These are phyloP conservation scores for Urocynchramus pylzowi DNA, from an alignment of 2,113 vertebrate species.

Conservation along the genomic window DNA sequence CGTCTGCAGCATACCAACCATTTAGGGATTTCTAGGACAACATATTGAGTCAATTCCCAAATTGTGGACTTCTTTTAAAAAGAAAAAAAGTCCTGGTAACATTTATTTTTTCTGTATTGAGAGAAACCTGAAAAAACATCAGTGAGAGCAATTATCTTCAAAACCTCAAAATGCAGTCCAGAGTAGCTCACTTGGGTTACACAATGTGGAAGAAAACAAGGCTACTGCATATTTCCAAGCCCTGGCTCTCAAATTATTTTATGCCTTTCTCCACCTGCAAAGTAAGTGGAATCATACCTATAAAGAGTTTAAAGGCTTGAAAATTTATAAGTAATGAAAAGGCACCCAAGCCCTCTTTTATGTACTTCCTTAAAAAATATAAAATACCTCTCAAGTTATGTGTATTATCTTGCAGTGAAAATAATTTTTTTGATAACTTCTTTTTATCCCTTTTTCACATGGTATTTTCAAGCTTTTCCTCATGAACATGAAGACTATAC, in stretches of 20 bases:
- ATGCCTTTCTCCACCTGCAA: not conserved
- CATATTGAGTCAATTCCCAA: not conserved
- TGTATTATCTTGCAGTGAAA: not conserved
- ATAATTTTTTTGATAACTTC: not conserved
- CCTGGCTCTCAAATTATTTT: not conserved
- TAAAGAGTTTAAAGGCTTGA: not conserved
- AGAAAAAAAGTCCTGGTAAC: not conserved
- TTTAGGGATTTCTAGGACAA: not conserved
- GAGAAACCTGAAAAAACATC: not conserved
- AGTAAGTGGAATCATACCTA: not conserved
- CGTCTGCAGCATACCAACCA: not conserved
- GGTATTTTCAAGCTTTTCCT: not conserved
- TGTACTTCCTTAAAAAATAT: not conserved
- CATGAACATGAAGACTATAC: not conserved
- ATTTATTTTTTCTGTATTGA: not conserved
- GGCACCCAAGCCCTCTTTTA: not conserved
- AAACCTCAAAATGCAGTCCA: not conserved
- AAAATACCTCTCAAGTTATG: not conserved
- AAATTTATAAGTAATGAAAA: not conserved
- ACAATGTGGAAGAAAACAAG: not conserved
- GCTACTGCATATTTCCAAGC: fast-evolving
- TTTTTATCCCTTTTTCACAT: not conserved
- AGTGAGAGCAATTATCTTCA: not conserved
- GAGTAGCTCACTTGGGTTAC: not conserved
- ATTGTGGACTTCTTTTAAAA: not conserved